Evolutionary conservation across 1,140 invertebrate genomes (phyloP), one percentile per base, ranked within the genome.

Genomic region (Condylostylus longicornis): DNA sequence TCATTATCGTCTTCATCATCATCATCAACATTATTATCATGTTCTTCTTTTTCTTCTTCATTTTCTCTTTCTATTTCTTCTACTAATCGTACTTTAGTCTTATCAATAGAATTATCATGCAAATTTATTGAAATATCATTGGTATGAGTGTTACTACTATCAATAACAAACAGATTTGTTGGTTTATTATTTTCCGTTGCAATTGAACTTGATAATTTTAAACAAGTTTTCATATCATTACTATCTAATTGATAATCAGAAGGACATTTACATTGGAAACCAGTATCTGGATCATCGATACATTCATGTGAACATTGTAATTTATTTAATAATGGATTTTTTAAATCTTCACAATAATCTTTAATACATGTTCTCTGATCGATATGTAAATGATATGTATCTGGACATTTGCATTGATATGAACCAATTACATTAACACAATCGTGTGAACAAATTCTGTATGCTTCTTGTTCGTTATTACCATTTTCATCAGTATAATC

Each of bases 361-460:
- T 45, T 40, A 1, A 46, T 29, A 30, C 67, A 69, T 22, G 42
- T 61, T 9, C 42, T 47, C 29, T 44, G 39, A 41, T 68, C 58
- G 2, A 53, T 34, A 2, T 41, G 42, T 4, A 68, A 42, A 15
- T 47, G 42, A 15, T 58, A 53, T 17, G 54, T 44, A 0, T 41
- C 18, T 3, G 52, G 51, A 57, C 68, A 82, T 30, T 58, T 45
- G 47, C 81, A 83, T 15, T 62, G 44, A 44, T 66, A 77, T 4
- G 65, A 68, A 1, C 78, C 80, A n/a, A 66, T 55, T 0, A 65
- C 66, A 42, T 82, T 80, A 32, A 70, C 58, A 53, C 80, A 84
- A 13, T 57, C 57, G 40, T 72, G 67, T 2, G 65, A 65, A 40
- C 78, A 81, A n/a, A 64, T 49, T 54, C 31, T 39, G 2, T 41